Percentiles rank a stretch among this genome's conserved stretches.
These are phyloP conservation scores for Pararge aegeria DNA, from an alignment of 1,140 invertebrate genomes.

Conservation along the genomic window DNA sequence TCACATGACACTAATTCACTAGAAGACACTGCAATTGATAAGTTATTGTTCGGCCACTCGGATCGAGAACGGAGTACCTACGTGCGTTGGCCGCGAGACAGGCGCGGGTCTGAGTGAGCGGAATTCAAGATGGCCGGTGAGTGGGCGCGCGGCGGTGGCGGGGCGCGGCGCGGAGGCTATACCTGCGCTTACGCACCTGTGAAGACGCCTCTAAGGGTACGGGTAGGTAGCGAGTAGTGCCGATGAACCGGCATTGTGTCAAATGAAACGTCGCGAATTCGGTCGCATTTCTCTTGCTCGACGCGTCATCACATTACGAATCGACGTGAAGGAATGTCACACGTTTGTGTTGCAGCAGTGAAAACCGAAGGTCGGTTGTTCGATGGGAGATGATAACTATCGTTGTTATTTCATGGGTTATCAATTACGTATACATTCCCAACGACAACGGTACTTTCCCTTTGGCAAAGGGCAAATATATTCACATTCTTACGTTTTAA, in stretches of 20 bases:
- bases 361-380: slow-evolving; percentile 67
- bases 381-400: slow-evolving; percentile 41
- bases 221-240: slow-evolving; percentile 44
- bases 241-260: slow-evolving; percentile 77
- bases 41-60: slow-evolving; percentile 37
- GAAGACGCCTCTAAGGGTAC: slow-evolving; percentile 55
- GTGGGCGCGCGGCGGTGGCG: slow-evolving; percentile 31
- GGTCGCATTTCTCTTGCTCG: slow-evolving; percentile 66
- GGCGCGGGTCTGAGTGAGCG: slow-evolving; percentile 72
- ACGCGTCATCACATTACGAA: slow-evolving; percentile 48
- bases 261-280: slow-evolving; percentile 72
- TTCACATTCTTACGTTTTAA: background rate
- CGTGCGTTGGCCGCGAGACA: slow-evolving; percentile 63
- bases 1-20: slow-evolving; percentile 73
- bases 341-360: slow-evolving; percentile 59
- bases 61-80: slow-evolving; percentile 42
- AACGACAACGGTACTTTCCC: background rate
- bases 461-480: background rate
- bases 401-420: slow-evolving; percentile 27
- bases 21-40: slow-evolving; percentile 48
- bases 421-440: background rate
- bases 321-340: slow-evolving; percentile 68
- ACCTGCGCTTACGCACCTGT: slow-evolving; percentile 76
- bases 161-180: slow-evolving; percentile 34
- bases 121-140: slow-evolving; percentile 74